These are phyloP conservation scores for Stylophora pistillata DNA, from an alignment of 64 coral and sea anemone genomes.

Conservation along the genomic window DNA sequence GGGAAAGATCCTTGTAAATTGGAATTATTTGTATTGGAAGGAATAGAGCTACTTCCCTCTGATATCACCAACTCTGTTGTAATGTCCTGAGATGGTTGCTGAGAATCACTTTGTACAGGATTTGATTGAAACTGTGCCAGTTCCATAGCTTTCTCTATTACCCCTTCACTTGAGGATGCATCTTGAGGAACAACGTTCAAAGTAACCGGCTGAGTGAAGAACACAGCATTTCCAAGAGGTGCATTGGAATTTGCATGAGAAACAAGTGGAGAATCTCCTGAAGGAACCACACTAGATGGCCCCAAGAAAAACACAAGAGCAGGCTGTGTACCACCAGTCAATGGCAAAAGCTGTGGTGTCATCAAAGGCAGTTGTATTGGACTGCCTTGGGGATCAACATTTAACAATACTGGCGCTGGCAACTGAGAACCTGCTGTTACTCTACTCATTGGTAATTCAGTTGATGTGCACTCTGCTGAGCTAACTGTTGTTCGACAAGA, in stretches of 20 bases:
- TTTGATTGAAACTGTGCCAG: conserved; percentile 43
- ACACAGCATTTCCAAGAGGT: conserved; percentile 57
- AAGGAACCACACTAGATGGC: background rate
- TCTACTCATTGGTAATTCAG: background rate
- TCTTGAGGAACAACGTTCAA: conserved; percentile 50
- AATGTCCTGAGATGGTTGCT: conserved; percentile 6
- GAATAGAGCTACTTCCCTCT: background rate
- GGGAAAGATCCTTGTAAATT: background rate
- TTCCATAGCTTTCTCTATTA: conserved; percentile 88
- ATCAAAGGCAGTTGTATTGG: background rate
- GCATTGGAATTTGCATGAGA: background rate
- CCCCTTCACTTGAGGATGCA: conserved; percentile 10
- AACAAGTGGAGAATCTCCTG: conserved; percentile 20
- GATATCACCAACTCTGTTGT: background rate
- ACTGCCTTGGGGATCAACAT: conserved; percentile 4
- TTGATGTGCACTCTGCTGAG: background rate
- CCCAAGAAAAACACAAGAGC: conserved; percentile 49
- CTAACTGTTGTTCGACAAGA: background rate
- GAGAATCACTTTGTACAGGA: background rate
- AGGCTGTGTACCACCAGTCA: conserved; percentile 26
- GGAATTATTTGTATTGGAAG: background rate
- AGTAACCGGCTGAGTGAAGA: conserved; percentile 52
- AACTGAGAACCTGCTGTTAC: background rate
- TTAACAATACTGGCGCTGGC: conserved; percentile 1
- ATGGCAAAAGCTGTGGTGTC: background rate